phyloP scores from a whole-genome alignment of 2,113 vertebrate genomes.

The Campylomormyrus numenius region DNA sequence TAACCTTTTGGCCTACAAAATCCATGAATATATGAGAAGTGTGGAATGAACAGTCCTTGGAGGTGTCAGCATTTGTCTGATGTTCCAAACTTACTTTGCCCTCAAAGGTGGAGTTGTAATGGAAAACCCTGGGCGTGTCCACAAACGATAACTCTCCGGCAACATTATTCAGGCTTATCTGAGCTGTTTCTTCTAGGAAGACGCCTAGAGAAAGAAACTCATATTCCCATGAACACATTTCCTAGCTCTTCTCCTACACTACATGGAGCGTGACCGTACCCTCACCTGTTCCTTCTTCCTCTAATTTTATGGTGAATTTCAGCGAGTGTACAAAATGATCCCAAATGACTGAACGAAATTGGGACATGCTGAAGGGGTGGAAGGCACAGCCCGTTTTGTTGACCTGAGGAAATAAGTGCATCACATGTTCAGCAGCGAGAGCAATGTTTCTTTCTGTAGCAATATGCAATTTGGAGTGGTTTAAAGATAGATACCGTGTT shows the following conservation, averaged over 20 bases:
- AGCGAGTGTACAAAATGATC: neutral
- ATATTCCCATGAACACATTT: neutral
- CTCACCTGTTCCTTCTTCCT: constrained; percentile 9
- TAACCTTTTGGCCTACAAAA: neutral
- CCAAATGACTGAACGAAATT: neutral
- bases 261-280: neutral
- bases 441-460: neutral
- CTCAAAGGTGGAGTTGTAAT: neutral
- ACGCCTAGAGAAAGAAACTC: neutral
- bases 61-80: neutral
- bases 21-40: neutral
- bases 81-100: neutral
- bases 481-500: neutral
- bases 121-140: neutral
- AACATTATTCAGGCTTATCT: neutral
- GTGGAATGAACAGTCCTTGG: neutral
- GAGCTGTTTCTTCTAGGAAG: neutral
- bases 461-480: neutral
- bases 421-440: neutral
- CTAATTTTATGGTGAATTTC: neutral
- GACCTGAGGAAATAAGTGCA: neutral
- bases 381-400: neutral
- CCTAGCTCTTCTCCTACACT: neutral
- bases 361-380: neutral
- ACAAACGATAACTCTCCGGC: neutral